A percentile compares a stretch with the other conserved stretches of the same genome.
phyloP scores from a whole-genome alignment of 2,797 vertebrate species.

The Sylvilagus floridanus region DNA sequence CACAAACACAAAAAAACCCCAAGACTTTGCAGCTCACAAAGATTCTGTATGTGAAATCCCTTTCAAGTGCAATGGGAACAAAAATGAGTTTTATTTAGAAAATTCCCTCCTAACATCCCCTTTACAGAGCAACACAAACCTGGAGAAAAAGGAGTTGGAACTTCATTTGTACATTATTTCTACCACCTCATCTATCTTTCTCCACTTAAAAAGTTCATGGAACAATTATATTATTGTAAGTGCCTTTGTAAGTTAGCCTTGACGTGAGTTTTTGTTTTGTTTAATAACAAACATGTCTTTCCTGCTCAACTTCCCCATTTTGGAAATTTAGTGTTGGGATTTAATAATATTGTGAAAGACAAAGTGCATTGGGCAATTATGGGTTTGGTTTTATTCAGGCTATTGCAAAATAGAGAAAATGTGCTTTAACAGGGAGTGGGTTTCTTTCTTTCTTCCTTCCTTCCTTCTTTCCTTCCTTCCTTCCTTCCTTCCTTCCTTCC shows the following conservation, averaged over 20 bases:
- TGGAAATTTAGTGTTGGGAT: slow-evolving; percentile 29
- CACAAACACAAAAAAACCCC: slow-evolving; percentile 30
- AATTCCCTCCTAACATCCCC: slow-evolving; percentile 34
- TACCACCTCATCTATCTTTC: slow-evolving; percentile 88
- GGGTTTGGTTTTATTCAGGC: slow-evolving; percentile 5
- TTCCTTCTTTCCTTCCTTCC: too few species aligned
- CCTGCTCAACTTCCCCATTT: not conserved
- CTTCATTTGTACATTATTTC: slow-evolving; percentile 91
- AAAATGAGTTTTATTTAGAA: slow-evolving; percentile 60
- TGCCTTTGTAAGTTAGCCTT: not conserved
- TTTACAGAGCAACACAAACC: slow-evolving; percentile 15
- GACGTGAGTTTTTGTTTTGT: not conserved
- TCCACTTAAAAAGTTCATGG: slow-evolving; percentile 91
- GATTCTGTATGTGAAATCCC: slow-evolving; percentile 25
- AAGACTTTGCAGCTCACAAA: slow-evolving; percentile 32
- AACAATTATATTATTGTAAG: slow-evolving; percentile 91
- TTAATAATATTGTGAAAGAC: slow-evolving; percentile 39
- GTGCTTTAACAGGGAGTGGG: not conserved
- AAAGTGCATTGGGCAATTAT: not conserved
- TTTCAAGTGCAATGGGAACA: slow-evolving; percentile 46
- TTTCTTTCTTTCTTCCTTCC: too few species aligned
- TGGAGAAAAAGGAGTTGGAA: slow-evolving; percentile 85
- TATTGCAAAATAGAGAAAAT: not conserved
- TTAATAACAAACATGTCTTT: not conserved
- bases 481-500: too few species aligned